phyloP scores from a whole-genome alignment of 2,113 vertebrate genomes.

The Dipodomys spectabilis region DNA sequence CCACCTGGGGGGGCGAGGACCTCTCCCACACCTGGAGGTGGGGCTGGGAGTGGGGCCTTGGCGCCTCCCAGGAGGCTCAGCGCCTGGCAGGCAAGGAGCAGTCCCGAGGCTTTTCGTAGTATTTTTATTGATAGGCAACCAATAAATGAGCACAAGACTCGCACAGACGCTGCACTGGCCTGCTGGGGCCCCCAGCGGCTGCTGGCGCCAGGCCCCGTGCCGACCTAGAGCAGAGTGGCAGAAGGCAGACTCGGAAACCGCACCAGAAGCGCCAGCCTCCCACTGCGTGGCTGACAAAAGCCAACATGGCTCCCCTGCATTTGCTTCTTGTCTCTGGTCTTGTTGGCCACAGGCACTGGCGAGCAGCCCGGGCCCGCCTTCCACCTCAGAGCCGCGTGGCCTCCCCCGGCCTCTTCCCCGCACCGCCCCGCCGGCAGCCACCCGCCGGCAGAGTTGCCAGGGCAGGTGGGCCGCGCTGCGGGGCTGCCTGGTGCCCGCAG shows the following conservation, averaged over 20 bases:
- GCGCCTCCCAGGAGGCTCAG: neutral
- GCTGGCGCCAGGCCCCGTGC: slow-evolving; percentile 52
- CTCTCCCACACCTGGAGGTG: neutral
- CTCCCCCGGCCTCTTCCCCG: too few species aligned
- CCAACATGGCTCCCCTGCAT: slow-evolving; percentile 42
- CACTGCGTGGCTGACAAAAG: slow-evolving; percentile 36
- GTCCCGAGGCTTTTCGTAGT: slow-evolving; percentile 68
- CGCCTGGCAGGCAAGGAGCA: neutral
- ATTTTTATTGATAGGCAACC: slow-evolving; percentile 75
- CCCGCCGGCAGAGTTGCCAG: too few species aligned
- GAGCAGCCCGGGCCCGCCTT: too few species aligned
- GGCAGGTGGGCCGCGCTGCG: too few species aligned
- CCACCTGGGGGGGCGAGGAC: too few species aligned
- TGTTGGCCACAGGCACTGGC: neutral
- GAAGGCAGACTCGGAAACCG: slow-evolving; percentile 57
- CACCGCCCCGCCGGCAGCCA: too few species aligned
- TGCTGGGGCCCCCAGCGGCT: too few species aligned
- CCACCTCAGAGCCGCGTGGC: too few species aligned
- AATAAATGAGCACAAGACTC: slow-evolving; percentile 77
- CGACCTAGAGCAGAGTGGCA: slow-evolving; percentile 58
- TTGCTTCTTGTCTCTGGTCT: neutral
- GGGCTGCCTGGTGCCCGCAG: slow-evolving; percentile 78
- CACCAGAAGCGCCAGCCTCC: slow-evolving; percentile 28
- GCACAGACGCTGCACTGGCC: slow-evolving; percentile 76
- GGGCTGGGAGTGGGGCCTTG: too few species aligned